Percentiles rank a stretch among this genome's conserved stretches.
These are phyloP conservation scores for Pseudorhiza aurosa DNA, from an alignment of 30 jellyfish, hydroid and myxozoan species.

Conservation along the genomic window DNA sequence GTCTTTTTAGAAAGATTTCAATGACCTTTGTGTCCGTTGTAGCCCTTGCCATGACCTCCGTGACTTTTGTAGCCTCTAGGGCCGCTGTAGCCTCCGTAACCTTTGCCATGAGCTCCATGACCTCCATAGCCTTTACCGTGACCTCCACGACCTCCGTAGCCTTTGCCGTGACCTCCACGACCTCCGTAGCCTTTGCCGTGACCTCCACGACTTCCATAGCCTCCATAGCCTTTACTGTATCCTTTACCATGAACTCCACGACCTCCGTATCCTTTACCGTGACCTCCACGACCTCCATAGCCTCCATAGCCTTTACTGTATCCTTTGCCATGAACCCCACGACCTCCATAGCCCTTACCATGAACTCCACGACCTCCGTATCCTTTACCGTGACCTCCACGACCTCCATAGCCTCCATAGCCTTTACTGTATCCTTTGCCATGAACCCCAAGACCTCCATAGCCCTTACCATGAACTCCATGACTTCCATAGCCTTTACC, in stretches of 20 bases:
- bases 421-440: neutral
- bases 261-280: neutral
- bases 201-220: slow-evolving; percentile 1
- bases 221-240: neutral
- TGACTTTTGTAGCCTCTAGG: neutral
- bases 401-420: neutral
- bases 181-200: slow-evolving; percentile 10
- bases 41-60: neutral
- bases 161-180: neutral
- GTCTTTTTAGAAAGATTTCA: too few relatives aligned
- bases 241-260: neutral
- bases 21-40: neutral
- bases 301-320: neutral
- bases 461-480: neutral
- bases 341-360: neutral
- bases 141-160: neutral
- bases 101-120: neutral
- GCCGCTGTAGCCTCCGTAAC: neutral
- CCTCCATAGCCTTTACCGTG: neutral
- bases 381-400: neutral
- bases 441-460: neutral
- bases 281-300: neutral
- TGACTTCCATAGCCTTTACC: neutral
- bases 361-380: neutral
- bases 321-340: neutral